Percentiles rank a stretch among this genome's conserved stretches.
Conservation (phyloP, 2,888 invertebrate species). For the Trissolcus japonicus region DNA sequence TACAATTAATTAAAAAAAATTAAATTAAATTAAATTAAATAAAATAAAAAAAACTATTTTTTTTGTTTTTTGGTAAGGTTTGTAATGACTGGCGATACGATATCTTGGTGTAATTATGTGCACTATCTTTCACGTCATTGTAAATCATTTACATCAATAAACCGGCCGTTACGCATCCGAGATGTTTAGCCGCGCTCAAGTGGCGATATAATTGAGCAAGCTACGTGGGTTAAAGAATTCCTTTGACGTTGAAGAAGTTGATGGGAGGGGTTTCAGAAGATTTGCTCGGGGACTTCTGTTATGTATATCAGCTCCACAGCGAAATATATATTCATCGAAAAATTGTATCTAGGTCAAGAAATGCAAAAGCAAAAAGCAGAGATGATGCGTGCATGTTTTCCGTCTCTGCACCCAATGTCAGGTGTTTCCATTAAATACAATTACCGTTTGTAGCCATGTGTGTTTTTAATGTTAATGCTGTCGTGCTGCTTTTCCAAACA, state of each 20-base stretch:
- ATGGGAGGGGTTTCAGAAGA: constrained; percentile 24
- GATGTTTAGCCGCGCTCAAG: constrained; percentile 39
- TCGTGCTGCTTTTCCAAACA: no score
- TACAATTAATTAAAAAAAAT: no score
- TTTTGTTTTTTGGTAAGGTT: not conserved
- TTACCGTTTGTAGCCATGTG: constrained; percentile 2
- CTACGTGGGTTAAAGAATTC: constrained; percentile 38
- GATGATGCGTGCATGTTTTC: constrained; percentile 30
- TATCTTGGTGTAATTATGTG: constrained; percentile 20
- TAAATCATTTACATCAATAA: constrained; percentile 43
- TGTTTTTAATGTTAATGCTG: no score
- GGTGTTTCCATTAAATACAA: constrained; percentile 34
- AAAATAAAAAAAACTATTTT: no score
- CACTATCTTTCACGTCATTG: constrained; percentile 32
- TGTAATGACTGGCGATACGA: constrained; percentile 17
- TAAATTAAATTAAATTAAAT: constrained; percentile 19
- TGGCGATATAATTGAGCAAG: constrained; percentile 45
- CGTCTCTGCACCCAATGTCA: constrained; percentile 26
- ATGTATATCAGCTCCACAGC: constrained; percentile 40
- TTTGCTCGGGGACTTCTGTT: constrained; percentile 38
- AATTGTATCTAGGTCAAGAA: constrained; percentile 54
- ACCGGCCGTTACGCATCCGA: constrained; percentile 18
- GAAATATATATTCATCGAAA: constrained; percentile 54
- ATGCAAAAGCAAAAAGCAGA: constrained; percentile 43
- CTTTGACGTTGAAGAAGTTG: constrained; percentile 42